Evolutionary conservation across 2,113 vertebrate genomes (phyloP).

Genomic region (Otus sunia): DNA sequence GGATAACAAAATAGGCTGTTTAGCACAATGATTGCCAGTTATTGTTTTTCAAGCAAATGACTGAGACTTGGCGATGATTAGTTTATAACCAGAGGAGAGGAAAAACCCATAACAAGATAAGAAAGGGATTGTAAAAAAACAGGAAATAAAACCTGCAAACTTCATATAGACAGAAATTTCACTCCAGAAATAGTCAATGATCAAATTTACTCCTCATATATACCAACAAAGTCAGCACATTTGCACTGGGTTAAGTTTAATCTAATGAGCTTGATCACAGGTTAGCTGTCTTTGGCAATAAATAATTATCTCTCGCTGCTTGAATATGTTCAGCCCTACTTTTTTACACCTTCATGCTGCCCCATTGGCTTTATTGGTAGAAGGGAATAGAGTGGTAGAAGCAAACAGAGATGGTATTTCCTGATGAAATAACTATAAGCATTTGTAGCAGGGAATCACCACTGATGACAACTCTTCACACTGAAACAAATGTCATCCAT

Average conservation of each 20-base stretch:
- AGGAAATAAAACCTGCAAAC: slow-evolving; percentile 34
- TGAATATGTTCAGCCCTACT: neutral
- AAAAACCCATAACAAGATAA: slow-evolving; percentile 10
- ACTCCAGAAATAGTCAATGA: slow-evolving; percentile 20
- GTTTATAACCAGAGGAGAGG: neutral
- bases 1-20: neutral
- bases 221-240: neutral
- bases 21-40: neutral
- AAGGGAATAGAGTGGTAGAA: neutral
- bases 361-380: neutral
- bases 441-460: neutral
- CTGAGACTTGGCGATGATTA: slow-evolving; percentile 21
- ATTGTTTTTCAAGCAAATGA: slow-evolving; percentile 31
- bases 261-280: slow-evolving; percentile 32
- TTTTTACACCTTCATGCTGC: neutral
- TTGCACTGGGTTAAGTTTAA: neutral
- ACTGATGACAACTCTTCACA: neutral
- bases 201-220: neutral
- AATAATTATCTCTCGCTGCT: slow-evolving; percentile 20
- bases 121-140: neutral
- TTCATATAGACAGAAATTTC: slow-evolving; percentile 28
- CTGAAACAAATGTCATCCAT: neutral
- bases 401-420: neutral
- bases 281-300: slow-evolving; percentile 28
- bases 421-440: neutral